Evolutionary conservation across 2,888 invertebrate genomes (phyloP).

Genomic region (Phymatocera aterrima): DNA sequence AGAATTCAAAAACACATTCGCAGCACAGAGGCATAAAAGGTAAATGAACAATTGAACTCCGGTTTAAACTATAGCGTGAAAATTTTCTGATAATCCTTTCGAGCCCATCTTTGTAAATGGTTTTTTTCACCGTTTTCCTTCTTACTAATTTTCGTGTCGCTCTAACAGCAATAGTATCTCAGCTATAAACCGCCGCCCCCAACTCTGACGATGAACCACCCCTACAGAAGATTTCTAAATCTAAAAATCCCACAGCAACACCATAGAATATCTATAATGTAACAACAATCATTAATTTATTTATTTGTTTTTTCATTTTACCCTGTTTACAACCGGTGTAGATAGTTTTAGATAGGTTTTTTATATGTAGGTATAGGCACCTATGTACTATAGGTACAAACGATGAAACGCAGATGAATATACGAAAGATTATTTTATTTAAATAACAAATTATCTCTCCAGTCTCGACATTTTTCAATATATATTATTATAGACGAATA

Average conservation of each 20-base stretch:
- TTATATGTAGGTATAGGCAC: too few relatives aligned
- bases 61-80: neutral
- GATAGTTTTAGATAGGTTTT: too few relatives aligned
- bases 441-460: neutral
- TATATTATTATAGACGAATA: neutral
- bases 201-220: neutral
- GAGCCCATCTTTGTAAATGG: neutral
- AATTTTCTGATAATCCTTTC: neutral
- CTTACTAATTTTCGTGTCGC: neutral
- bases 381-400: too few relatives aligned
- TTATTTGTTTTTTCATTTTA: slow-evolving; percentile 12
- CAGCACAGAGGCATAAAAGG: too few relatives aligned
- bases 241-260: slow-evolving; percentile 23
- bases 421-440: neutral
- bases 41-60: neutral
- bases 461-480: slow-evolving; percentile 25
- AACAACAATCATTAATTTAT: slow-evolving; percentile 22
- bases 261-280: slow-evolving; percentile 40
- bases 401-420: neutral
- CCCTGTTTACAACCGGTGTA: slow-evolving; percentile 43
- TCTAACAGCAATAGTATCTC: neutral
- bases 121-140: too few relatives aligned
- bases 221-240: neutral
- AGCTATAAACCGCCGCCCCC: slow-evolving; percentile 14
- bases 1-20: too few relatives aligned